These are phyloP conservation scores for Chelon labrosus DNA, from an alignment of 2,797 vertebrate species.

Conservation along the genomic window DNA sequence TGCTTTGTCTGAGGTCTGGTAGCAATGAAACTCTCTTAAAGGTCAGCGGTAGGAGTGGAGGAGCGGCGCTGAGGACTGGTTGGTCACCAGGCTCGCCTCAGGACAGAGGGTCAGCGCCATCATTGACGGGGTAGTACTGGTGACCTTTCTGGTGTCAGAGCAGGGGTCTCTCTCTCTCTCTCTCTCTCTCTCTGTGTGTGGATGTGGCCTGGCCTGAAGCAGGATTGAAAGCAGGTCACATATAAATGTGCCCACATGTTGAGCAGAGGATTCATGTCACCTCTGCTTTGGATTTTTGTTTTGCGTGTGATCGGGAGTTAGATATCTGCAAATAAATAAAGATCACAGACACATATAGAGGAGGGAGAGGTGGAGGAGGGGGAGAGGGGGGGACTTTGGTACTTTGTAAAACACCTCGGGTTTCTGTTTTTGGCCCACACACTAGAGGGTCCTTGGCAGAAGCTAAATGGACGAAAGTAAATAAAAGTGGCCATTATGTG, in stretches of 20 bases:
- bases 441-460: constrained; percentile 77
- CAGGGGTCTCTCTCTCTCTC: too few species aligned
- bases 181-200: constrained; percentile 33
- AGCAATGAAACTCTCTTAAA: constrained; percentile 57
- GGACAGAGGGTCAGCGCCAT: constrained; percentile 65
- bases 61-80: constrained; percentile 11
- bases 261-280: constrained; percentile 51
- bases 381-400: constrained; percentile 18
- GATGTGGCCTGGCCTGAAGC: constrained; percentile 58
- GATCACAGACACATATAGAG: constrained; percentile 23
- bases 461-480: constrained; percentile 81
- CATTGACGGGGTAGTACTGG: constrained; percentile 46
- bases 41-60: constrained; percentile 61
- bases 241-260: constrained; percentile 86
- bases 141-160: constrained; percentile 76
- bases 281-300: constrained; percentile 43
- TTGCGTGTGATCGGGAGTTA: constrained; percentile 30
- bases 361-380: constrained; percentile 12
- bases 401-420: constrained; percentile 75
- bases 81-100: constrained; percentile 57
- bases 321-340: constrained; percentile 54
- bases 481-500: constrained; percentile 85
- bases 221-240: constrained; percentile 71
- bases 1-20: constrained; percentile 58
- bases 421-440: constrained; percentile 75